Base-by-base conservation (phyloP, 2,888 invertebrate genomes). In the Aethes cnicana region DNA sequence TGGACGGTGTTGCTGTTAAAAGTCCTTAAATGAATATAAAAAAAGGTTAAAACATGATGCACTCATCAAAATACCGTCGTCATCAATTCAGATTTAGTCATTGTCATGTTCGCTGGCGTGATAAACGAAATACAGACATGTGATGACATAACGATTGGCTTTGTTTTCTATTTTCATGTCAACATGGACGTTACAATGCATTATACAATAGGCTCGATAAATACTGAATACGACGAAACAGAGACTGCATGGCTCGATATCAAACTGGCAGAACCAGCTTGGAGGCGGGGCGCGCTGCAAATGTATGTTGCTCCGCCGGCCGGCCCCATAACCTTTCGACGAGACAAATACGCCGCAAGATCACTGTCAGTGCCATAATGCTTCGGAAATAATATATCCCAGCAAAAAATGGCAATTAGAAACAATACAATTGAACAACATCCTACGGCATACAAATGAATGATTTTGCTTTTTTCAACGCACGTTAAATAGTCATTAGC, bases 61-160 rank as follows among this genome's bases (percentile, higher is more conserved):
- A n/a, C n/a, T n/a, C n/a, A n/a, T n/a, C n/a, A n/a, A n/a, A n/a
- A n/a, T n/a, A n/a, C n/a, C n/a, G n/a, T n/a, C n/a, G n/a, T n/a
- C n/a, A n/a, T n/a, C n/a, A n/a, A 50, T 50, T 36, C 36, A 21
- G 17, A 35, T 18, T n/a, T n/a, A 17, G 30, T n/a, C 35, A 26
- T 36, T 17, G 21, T 39, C 39, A 28, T 21, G 62, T 52, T 54
- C 54, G 55, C 58, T 54, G n/a, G 72, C 72, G 72, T 72, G 75
- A 78, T 75, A 72, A 79, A 78, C 74, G 70, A 69, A 66, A 63
- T 68, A 59, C 44, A 58, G 58, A 64, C 63, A 64, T 64, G 69
- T 71, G 73, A 81, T 80, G 81, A 81, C 76, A 81, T 61, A 77
- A 62, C 74, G 64, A 69, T 72, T 65, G n/a, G n/a, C n/a, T n/a